Base-by-base conservation (phyloP, 2,113 vertebrate genomes). In the Cyprinodon brontotheroides region DNA sequence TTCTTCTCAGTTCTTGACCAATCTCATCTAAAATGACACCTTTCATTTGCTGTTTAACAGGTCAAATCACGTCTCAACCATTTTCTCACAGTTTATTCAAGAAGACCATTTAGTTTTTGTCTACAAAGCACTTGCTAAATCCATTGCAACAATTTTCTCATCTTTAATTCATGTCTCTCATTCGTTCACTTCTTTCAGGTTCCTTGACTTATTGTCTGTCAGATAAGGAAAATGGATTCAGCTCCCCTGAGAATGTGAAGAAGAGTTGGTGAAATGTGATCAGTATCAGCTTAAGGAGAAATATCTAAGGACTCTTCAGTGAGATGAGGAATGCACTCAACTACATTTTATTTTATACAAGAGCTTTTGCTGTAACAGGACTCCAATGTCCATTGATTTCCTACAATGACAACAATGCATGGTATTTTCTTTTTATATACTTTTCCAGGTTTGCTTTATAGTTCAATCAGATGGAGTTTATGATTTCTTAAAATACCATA, bases 201-300 rank as follows among this genome's bases (percentile, higher is more conserved):
- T 13, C 41, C 29, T 38, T 39, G 41, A 75, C 9, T 29, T 74
- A 40, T 70, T 50, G 53, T 67, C 57, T 39, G 64, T 40, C 63
- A 63, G 79, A 77, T 87, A 84, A 87, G 64, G 64, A 77, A 77
- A 84, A 76, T 53, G 61, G 60, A 79, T 79, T 87, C 40, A 61
- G 64, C 70, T 78, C 62, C 63, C 79, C 47, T 77, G 63, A 72
- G 10, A 62, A 74, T 50, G 73, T 76, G n/a, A 4, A 40, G 47
- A 9, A 64, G 72, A 60, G 48, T 20, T 61, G 43, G 5, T 67
- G 74, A 64, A 66, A 65, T 69, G 12, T 62, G 72, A 74, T 72
- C 22, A 63, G 53, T 53, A 65, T 70, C 70, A 67, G 38, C 22
- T 9, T 29, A 22, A 10, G 17, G 40, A 74, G 72, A 45, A 40